A percentile compares a stretch with the other conserved stretches of the same genome.
These are phyloP conservation scores for Cantharis flavilabris DNA, from an alignment of 2,888 invertebrate genomes.

Conservation along the genomic window DNA sequence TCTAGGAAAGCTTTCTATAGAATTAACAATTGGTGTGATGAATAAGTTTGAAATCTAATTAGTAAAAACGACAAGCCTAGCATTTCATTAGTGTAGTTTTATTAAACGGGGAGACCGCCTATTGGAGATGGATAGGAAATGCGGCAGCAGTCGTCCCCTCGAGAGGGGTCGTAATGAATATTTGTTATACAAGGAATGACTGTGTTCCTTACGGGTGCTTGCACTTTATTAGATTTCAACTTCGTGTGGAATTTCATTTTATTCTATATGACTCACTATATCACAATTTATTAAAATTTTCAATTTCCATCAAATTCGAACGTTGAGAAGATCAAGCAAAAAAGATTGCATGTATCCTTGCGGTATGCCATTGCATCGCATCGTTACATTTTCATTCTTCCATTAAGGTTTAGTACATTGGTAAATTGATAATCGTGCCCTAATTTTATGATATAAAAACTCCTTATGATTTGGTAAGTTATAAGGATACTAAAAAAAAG, in stretches of 20 bases:
- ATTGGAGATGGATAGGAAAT: constrained; percentile 32
- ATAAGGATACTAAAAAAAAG: not conserved
- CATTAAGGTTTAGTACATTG: not conserved
- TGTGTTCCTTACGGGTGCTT: constrained; percentile 51
- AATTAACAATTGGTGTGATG: constrained; percentile 34
- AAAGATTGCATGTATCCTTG: no score
- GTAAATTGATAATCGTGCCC: not conserved
- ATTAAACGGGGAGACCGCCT: constrained; percentile 50
- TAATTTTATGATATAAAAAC: not conserved
- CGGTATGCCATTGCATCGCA: no score
- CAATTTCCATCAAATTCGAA: not conserved
- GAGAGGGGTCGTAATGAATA: constrained; percentile 50
- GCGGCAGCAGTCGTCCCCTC: constrained; percentile 28
- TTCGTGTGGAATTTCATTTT: constrained; percentile 41
- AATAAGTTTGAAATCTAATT: constrained; percentile 50
- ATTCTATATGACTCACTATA: not conserved
- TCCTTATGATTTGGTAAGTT: no score
- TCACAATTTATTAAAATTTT: not conserved
- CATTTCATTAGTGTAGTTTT: constrained; percentile 51
- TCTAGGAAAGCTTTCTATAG: not conserved
- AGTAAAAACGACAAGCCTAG: constrained; percentile 41
- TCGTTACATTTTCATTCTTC: no score
- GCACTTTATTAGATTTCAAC: constrained; percentile 49
- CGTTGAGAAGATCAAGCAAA: not conserved
- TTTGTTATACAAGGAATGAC: constrained; percentile 50